Base-by-base conservation (phyloP, 2,888 invertebrate genomes). In the Pyrrhosoma nymphula region DNA sequence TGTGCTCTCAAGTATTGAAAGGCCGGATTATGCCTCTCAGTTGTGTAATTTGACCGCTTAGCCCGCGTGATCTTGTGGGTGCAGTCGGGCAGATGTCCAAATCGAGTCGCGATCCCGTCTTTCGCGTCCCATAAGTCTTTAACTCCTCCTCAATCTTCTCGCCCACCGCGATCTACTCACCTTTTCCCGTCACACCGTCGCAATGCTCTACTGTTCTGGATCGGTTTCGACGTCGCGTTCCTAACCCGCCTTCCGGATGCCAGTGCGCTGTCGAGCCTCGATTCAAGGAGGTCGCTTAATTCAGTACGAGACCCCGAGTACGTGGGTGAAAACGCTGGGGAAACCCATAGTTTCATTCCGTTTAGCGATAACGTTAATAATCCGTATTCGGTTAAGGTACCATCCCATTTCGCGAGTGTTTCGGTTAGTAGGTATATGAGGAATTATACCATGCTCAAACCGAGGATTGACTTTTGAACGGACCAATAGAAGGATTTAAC, bases 241-340 rank as follows among this genome's bases (percentile, higher is more conserved):
- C 56, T 63, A 35, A 26, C 69, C 91, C 39, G 39, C 56, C 93
- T 93, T 93, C 93, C 93, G 93, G 93, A 56, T 93, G 93, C 93
- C 93, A 93, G 75, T 93, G 47, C 69, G 26, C 63, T 26, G 26
- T n/a, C 69, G 47, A 69, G 69, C 69, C 39, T n/a, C 69, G 93
- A 69, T 63, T 63, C 91, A 91, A 91, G 47, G 63, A 93, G 93
- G 69, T 69, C 69, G 69, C 47, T 93, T 93, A 60, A 93, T n/a
- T 69, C 63, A 69, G 93, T 93, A 47, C 69, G 26, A 69, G n/a
- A 12, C 14, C 69, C 30, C 14, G 47, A 20, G 75, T 12, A 16
- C 69, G 69, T 75, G 47, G 0, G 93, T 55, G 93, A 75, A 93
- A 93, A 69, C 47, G 47, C 55, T 16, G 1, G 30, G 63, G 39